phyloP scores from a whole-genome alignment of 1,140 invertebrate genomes.

The Scylla paramamosain region DNA sequence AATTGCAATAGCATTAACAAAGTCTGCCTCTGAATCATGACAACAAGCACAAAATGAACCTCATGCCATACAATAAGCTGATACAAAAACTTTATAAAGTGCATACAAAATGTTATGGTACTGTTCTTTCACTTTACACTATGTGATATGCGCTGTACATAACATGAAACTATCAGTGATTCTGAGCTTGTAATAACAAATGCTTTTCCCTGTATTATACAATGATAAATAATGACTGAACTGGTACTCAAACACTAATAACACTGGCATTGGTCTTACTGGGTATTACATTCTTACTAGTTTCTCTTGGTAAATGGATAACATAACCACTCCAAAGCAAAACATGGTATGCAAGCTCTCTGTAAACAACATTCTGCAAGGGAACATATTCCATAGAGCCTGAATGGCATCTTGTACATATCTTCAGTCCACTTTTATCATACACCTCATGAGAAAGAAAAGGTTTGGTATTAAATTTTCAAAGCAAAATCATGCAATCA shows the following conservation, averaged over 20 bases:
- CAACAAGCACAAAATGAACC: not conserved
- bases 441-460: not conserved
- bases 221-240: not conserved
- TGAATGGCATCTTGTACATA: not conserved
- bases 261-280: not conserved
- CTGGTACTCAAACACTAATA: not conserved
- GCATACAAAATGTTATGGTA: constrained; percentile 36
- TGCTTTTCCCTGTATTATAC: not conserved
- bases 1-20: not conserved
- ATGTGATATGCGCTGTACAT: constrained; percentile 35
- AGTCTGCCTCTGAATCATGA: constrained; percentile 27
- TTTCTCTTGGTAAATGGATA: not conserved
- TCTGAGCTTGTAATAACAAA: constrained; percentile 16
- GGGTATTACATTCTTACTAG: not conserved
- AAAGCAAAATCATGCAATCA: not conserved
- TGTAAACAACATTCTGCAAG: not conserved
- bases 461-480: not conserved
- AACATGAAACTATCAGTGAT: not conserved
- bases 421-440: constrained; percentile 1
- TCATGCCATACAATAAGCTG: constrained; percentile 17
- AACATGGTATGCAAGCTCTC: not conserved
- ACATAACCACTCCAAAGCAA: not conserved
- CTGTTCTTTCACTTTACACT: not conserved
- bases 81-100: constrained; percentile 34
- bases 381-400: not conserved